Evolutionary conservation across 2,113 vertebrate genomes (phyloP), one percentile per base, ranked within the genome.

Genomic region (Ibidorhyncha struthersii): DNA sequence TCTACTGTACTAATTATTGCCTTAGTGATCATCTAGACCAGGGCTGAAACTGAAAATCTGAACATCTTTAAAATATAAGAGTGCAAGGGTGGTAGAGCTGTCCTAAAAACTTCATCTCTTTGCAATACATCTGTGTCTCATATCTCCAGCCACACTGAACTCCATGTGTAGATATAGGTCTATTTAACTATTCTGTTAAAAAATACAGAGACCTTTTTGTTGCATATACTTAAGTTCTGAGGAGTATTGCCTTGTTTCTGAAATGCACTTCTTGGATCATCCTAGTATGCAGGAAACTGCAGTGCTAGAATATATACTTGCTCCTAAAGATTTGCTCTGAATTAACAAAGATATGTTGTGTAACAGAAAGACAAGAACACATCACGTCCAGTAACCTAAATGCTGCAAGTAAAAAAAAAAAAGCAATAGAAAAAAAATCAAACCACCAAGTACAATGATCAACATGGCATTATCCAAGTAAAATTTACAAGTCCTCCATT

Each of bases 361-460:
- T 45, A 56, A 65, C 85, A 50, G 41, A 62, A 81, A 53, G 43
- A 29, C 12, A 61, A 47, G 20, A 82, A 26, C 1, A 85, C 85
- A 79, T 47, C 18, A 43, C 2, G 3, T 70, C 43, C 18, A 40
- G 6, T 32, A 92, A 71, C 14, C 26, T n/a, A 29, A 73, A 4
- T 9, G 3, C 10, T 38, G 9, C 1, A 5, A 83, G n/a, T 61
- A 77, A 45, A 5, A 52, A 36, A 14, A 45, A 22, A 65, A 43
- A 7, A 4, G 4, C 0, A 29, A 18, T 6, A 34, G 13, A 9
- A 53, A 50, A 85, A 5, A n/a, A 1, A 2, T 3, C 29, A 79
- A 43, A 18, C 8, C 15, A 67, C 4, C 2, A 34, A 62, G 16
- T 38, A 72, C 22, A 29, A 9, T 4, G 2, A 76, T 13, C 5